Evolutionary conservation across 2,113 vertebrate genomes (phyloP).

Genomic region (Saguinus imperator): DNA sequence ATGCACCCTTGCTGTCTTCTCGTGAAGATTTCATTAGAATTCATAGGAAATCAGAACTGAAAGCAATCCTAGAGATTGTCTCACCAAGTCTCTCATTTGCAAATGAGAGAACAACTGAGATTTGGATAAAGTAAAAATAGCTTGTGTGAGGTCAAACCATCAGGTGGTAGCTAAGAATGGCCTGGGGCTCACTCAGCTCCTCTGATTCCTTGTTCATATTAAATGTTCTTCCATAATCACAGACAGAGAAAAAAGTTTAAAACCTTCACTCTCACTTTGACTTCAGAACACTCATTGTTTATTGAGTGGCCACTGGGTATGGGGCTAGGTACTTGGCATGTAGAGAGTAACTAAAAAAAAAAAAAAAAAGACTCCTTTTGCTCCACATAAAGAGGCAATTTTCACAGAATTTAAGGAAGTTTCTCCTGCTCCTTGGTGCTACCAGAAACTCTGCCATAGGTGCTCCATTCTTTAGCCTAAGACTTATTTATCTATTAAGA

Average conservation of each 20-base stretch:
- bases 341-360: background rate
- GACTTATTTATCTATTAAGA: background rate
- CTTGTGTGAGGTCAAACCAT: background rate
- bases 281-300: background rate
- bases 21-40: background rate
- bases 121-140: conserved; percentile 30
- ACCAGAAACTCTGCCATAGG: background rate
- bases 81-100: background rate
- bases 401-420: background rate
- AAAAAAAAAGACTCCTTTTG: background rate
- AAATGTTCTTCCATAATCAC: background rate
- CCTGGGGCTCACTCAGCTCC: background rate
- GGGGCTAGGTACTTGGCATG: background rate
- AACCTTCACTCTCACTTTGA: background rate
- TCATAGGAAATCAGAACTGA: background rate
- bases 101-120: conserved; percentile 41
- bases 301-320: background rate
- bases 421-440: background rate
- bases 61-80: background rate
- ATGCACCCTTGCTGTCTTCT: background rate
- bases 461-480: background rate
- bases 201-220: background rate
- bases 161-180: background rate
- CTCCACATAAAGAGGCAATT: background rate
- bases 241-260: background rate